A percentile compares a stretch with the other conserved stretches of the same genome.
phyloP scores from a whole-genome alignment of 2,113 vertebrate genomes.

The Psilopogon haemacephalus region DNA sequence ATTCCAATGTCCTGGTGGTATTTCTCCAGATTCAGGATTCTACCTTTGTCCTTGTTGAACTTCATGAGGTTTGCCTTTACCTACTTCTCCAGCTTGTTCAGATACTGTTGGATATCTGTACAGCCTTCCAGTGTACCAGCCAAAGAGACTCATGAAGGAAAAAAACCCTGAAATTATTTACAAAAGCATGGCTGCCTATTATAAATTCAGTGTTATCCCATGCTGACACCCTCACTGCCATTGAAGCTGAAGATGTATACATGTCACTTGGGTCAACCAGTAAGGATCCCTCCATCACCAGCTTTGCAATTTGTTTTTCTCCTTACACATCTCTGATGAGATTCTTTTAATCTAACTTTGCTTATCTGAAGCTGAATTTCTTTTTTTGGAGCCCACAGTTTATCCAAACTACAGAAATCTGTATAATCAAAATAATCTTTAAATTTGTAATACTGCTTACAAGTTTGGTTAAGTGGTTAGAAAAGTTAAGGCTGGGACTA shows the following conservation, averaged over 20 bases:
- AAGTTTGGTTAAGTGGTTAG: background rate
- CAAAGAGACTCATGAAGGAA: background rate
- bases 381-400: background rate
- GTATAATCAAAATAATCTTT: background rate
- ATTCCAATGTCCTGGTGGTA: no score
- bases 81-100: no score
- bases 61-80: no score
- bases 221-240: background rate
- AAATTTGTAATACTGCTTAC: background rate
- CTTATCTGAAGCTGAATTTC: background rate
- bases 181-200: background rate
- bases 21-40: no score
- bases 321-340: background rate
- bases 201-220: background rate
- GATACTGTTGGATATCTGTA: no score
- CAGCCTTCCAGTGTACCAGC: no score
- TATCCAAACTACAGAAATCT: background rate
- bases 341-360: background rate
- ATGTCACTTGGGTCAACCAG: background rate
- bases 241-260: background rate
- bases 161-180: background rate
- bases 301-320: background rate
- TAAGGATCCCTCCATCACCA: background rate
- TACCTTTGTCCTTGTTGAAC: no score
- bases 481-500: background rate